Percentiles rank a stretch among this genome's conserved stretches.
These are phyloP conservation scores for Pterobdella sp. DNA, from an alignment of 2,888 invertebrate species.

Conservation along the genomic window DNA sequence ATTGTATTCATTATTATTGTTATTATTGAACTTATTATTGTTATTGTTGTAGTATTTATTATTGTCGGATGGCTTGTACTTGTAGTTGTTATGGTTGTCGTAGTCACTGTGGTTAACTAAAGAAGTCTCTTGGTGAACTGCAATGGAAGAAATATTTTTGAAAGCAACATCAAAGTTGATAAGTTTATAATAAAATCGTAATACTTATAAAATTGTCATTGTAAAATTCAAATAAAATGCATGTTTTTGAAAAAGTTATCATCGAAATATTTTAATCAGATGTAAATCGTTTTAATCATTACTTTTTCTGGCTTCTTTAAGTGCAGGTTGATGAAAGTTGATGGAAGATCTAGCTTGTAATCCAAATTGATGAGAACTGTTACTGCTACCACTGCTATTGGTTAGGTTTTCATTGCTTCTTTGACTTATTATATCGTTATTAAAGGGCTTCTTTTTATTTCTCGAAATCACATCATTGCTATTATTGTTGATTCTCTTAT, in stretches of 20 bases:
- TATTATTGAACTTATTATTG: background rate
- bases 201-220: too few relatives aligned
- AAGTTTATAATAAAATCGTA: background rate
- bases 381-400: background rate
- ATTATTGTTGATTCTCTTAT: background rate
- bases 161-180: background rate
- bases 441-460: background rate
- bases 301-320: constrained; percentile 24
- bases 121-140: background rate
- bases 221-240: too few relatives aligned
- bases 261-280: too few relatives aligned
- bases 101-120: constrained; percentile 2
- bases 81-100: constrained; percentile 10
- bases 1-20: background rate
- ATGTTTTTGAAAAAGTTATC: too few relatives aligned
- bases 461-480: background rate
- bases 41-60: background rate
- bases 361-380: constrained; percentile 12
- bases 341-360: constrained; percentile 15
- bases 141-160: background rate
- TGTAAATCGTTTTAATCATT: too few relatives aligned
- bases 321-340: constrained; percentile 22
- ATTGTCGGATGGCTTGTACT: constrained; percentile 1
- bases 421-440: background rate
- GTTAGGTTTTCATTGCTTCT: background rate